Evolutionary conservation across 2,797 vertebrate genomes (phyloP), one percentile per base, ranked within the genome.

Genomic region (Trachurus trachurus): DNA sequence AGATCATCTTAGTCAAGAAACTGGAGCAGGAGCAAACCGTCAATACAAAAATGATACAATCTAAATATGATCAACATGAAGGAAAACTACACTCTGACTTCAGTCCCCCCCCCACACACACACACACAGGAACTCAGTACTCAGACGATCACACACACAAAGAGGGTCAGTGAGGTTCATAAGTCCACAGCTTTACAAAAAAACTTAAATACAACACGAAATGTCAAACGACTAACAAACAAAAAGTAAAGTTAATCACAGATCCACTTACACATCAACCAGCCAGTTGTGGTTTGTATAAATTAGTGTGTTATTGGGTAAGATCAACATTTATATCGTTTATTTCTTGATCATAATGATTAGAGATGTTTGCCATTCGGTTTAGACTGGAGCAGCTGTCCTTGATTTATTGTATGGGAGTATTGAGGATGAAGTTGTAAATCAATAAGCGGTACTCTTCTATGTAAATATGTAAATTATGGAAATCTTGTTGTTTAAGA

Each of bases 1-100:
- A 67, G 70, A 65, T 26, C 17, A 54, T 21, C 45, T 53, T 34
- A 26, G 19, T 61, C 40, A 47, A 71, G 34, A 66, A 66, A 60
- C 9, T 40, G 19, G 31, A n/a, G 11, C 29, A 69, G 31, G 31
- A 15, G 11, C 29, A 69, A 45, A 60, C 17, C 11, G 54, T 34
- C 9, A 40, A 21, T 5, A 29, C 26, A 54, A n/a, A 31, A 37
- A 42, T 39, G 39, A 37, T 29, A 29, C 50, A n/a, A 22, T 21
- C 5, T 42, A 59, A 53, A 53, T 50, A 50, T 9, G 11, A 54
- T 26, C 2, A 29, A 6, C 6, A 26, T 22, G 5, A 6, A 54
- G 12, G 13, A 42, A 42, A 13, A 42, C 40, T 12, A 42, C 10
- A 40, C 31, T 8, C 40, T 12, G 40, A 42, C 12, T 11, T 42